A percentile compares a stretch with the other conserved stretches of the same genome.
These are phyloP conservation scores for Colletes collaris DNA, from an alignment of 2,888 invertebrate genomes.

Conservation along the genomic window DNA sequence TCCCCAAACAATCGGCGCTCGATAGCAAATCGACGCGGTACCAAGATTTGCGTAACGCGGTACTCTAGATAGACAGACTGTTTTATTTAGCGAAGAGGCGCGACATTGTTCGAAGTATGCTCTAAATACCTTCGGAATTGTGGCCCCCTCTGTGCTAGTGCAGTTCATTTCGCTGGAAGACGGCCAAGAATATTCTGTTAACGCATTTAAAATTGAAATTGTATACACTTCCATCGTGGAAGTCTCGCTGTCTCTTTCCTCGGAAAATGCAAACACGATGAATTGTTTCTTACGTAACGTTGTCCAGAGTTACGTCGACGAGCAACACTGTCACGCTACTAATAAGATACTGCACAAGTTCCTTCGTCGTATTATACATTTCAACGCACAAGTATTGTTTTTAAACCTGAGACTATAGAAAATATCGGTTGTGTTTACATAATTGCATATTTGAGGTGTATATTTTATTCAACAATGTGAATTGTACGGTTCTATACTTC, in stretches of 20 bases:
- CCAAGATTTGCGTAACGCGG: slow-evolving; percentile 13
- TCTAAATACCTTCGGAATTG: slow-evolving; percentile 46
- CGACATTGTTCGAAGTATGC: slow-evolving; percentile 21
- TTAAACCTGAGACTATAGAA: no score
- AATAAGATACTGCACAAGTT: no score
- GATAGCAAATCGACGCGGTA: not conserved
- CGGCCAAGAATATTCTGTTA: slow-evolving; percentile 34
- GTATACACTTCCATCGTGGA: slow-evolving; percentile 28
- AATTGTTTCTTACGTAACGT: slow-evolving; percentile 24
- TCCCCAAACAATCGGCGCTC: not conserved
- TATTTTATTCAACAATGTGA: no score
- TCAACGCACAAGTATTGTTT: no score
- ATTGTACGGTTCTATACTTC: no score
- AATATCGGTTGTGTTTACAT: no score
- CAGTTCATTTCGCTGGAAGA: slow-evolving; percentile 33
- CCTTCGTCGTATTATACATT: no score
- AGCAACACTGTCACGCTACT: slow-evolving; percentile 1
- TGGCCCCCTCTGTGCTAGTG: not conserved
- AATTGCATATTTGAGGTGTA: no score
- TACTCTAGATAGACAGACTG: not conserved
- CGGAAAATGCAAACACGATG: not conserved
- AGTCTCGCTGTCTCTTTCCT: not conserved
- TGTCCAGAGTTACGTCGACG: slow-evolving; percentile 8
- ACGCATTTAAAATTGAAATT: slow-evolving; percentile 49
- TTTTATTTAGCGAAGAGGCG: slow-evolving; percentile 10